These are phyloP conservation scores for Chrysogorgia sp. DNA, from an alignment of 92 coral and sea anemone genomes.

Conservation along the genomic window DNA sequence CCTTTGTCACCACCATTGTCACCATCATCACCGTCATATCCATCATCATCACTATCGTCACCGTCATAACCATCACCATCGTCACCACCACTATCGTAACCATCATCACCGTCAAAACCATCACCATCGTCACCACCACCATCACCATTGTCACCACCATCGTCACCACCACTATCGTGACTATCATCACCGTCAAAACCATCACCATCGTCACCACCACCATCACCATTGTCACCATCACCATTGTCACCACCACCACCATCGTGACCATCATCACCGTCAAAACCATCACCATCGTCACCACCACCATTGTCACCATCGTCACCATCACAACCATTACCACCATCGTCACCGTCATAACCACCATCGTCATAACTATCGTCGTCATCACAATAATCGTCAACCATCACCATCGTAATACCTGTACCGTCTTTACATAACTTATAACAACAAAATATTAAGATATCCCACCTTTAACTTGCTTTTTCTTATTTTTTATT, in stretches of 20 bases:
- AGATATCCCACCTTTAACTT: constrained; percentile 70
- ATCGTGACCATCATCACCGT: background rate
- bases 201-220: background rate
- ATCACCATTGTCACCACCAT: too few relatives aligned
- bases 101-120: too few relatives aligned
- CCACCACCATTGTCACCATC: background rate
- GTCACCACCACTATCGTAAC: background rate
- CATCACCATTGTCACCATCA: background rate
- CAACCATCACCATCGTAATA: background rate
- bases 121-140: too few relatives aligned
- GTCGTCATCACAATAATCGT: background rate
- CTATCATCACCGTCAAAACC: background rate
- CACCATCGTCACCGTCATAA: background rate
- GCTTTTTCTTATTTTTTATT: constrained; percentile 92
- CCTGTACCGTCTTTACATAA: background rate
- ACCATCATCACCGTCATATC: background rate
- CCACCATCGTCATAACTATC: background rate
- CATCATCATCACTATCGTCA: background rate
- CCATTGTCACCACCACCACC: background rate
- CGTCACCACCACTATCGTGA: background rate
- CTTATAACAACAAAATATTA: too few relatives aligned
- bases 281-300: background rate
- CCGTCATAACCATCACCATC: background rate
- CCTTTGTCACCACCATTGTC: background rate
- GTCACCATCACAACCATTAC: background rate